Conservation (phyloP, 2,888 invertebrate genomes). For the Hoplodrina ambigua region DNA sequence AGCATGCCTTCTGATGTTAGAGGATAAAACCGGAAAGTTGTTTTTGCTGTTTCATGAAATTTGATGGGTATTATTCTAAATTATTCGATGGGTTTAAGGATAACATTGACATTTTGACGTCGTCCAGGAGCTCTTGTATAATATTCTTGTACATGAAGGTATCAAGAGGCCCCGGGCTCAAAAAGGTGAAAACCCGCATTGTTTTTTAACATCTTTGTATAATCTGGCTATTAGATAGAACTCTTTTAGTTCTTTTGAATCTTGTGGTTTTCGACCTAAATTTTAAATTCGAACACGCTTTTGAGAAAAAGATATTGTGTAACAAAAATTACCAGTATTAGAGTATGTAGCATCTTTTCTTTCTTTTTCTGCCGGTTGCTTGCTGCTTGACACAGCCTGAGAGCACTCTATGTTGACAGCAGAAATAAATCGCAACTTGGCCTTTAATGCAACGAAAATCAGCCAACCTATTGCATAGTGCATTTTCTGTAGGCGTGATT, state of each 20-base stretch:
- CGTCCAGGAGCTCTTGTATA: neutral
- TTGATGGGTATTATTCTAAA: conserved; percentile 23
- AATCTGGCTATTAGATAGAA: no score
- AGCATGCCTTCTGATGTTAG: conserved; percentile 55
- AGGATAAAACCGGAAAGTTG: conserved; percentile 59
- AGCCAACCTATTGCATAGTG: neutral
- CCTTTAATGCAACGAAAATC: neutral
- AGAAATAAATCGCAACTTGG: no score
- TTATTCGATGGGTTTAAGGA: conserved; percentile 26
- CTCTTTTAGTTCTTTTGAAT: neutral
- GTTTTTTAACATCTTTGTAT: neutral
- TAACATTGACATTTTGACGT: conserved; percentile 22
- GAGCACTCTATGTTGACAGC: no score
- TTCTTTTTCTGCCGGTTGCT: neutral
- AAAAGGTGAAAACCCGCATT: neutral
- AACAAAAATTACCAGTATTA: neutral
- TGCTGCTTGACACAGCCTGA: no score
- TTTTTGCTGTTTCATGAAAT: conserved; percentile 27
- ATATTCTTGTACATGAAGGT: neutral
- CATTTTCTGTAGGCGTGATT: neutral
- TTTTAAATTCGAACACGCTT: no score
- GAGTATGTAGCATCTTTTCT: neutral
- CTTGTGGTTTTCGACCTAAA: neutral
- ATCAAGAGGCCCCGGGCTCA: neutral
- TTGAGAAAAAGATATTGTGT: neutral